Conservation (phyloP, 2,113 vertebrate genomes). For the Acinonyx jubatus region DNA sequence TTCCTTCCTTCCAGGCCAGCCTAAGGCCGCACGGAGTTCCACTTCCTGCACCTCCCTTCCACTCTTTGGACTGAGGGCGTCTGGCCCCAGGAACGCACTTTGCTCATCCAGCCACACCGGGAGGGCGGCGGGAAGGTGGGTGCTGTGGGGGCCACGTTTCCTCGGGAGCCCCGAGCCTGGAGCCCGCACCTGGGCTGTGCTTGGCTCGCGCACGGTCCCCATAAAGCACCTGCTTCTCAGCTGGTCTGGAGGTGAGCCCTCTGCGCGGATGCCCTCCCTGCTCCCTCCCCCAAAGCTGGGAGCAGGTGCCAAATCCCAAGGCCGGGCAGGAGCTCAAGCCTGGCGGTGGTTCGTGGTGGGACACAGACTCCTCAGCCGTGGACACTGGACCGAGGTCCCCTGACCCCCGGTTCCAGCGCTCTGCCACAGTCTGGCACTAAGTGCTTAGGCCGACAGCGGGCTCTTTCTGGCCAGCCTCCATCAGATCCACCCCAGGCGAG, state of each 20-base stretch:
- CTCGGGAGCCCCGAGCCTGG: neutral
- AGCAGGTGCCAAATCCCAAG: no score
- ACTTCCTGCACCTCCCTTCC: neutral
- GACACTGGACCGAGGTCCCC: neutral
- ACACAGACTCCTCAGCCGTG: rapidly evolving
- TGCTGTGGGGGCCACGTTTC: neutral
- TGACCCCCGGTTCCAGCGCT: neutral
- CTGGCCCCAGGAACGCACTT: neutral
- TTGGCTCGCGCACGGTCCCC: neutral
- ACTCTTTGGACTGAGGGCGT: neutral
- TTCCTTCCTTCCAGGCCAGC: no score
- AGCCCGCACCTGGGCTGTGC: neutral
- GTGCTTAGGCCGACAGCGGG: rapidly evolving
- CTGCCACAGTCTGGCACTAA: neutral
- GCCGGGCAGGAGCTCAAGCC: neutral
- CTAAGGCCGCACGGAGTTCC: neutral
- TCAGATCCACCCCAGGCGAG: neutral
- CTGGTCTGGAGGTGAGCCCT: neutral
- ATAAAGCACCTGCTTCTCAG: neutral
- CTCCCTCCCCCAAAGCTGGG: neutral
- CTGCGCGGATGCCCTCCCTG: neutral
- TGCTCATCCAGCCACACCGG: neutral
- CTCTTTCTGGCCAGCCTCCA: neutral
- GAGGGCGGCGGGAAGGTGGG: neutral
- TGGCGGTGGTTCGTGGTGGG: rapidly evolving